Conservation (phyloP, 2,888 invertebrate species). For the Ectemnius cavifrons region DNA sequence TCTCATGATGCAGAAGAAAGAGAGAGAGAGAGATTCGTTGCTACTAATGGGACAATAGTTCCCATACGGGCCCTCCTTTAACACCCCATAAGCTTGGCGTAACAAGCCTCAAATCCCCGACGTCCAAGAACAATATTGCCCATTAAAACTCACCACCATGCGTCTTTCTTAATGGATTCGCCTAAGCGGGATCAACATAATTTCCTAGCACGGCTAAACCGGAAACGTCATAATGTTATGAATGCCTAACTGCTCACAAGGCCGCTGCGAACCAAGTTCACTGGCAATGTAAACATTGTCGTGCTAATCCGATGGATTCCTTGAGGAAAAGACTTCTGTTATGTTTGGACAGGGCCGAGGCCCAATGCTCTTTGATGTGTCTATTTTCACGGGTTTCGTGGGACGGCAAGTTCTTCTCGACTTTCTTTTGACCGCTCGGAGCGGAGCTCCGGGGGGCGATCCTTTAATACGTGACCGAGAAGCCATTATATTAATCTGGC, state of each 20-base stretch:
- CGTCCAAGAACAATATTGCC: slow-evolving; percentile 35
- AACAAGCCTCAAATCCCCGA: no score
- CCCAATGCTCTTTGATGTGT: neutral
- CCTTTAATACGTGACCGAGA: neutral
- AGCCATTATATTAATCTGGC: no score
- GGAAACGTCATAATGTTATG: slow-evolving; percentile 57
- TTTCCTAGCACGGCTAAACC: slow-evolving; percentile 49
- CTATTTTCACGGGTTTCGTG: neutral
- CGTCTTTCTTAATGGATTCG: slow-evolving; percentile 51
- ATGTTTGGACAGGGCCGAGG: neutral
- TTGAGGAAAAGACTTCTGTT: neutral
- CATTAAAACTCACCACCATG: slow-evolving; percentile 42
- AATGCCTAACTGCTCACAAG: slow-evolving; percentile 27
- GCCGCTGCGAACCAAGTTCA: neutral
- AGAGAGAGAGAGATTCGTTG: neutral
- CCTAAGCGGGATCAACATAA: slow-evolving; percentile 59
- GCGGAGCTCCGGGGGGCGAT: neutral
- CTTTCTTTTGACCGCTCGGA: neutral
- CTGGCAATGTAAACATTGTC: neutral
- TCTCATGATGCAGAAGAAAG: no score
- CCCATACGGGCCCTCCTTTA: neutral
- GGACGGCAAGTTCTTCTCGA: neutral
- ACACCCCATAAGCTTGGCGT: no score
- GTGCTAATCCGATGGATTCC: slow-evolving; percentile 14
- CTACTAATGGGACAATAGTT: slow-evolving; percentile 17